phyloP scores from a whole-genome alignment of 2,113 vertebrate genomes.

The Macheiramphus alcinus region DNA sequence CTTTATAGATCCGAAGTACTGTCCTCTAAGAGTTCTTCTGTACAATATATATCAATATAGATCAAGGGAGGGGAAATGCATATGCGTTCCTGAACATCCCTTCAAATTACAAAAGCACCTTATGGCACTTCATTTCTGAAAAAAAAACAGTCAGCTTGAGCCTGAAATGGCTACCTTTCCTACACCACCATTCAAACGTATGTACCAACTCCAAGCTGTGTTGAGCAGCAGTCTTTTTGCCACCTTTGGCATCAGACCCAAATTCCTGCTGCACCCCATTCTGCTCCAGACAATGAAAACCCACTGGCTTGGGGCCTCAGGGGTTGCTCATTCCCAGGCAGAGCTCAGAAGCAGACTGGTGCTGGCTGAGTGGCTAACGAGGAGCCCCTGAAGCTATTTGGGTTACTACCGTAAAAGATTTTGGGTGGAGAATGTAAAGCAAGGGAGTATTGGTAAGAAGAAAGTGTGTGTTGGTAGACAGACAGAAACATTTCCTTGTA shows the following conservation, averaged over 20 bases:
- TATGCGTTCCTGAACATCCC: not conserved
- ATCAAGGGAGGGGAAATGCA: not conserved
- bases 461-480: not conserved
- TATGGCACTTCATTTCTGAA: not conserved
- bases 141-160: not conserved
- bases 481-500: constrained; percentile 32
- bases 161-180: not conserved
- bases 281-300: not conserved
- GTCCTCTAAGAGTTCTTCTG: not conserved
- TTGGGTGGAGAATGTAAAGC: not conserved
- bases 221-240: not conserved
- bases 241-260: not conserved
- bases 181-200: not conserved
- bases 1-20: not conserved
- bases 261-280: not conserved
- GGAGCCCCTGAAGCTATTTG: not conserved
- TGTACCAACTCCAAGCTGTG: not conserved
- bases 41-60: not conserved
- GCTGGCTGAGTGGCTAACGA: not conserved
- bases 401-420: not conserved
- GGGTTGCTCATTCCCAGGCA: not conserved
- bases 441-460: not conserved
- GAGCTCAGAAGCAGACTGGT: not conserved
- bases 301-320: rapidly evolving
- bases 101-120: not conserved